These are phyloP conservation scores for Hipposideros larvatus DNA, from an alignment of 2,797 vertebrate genomes.

Conservation along the genomic window DNA sequence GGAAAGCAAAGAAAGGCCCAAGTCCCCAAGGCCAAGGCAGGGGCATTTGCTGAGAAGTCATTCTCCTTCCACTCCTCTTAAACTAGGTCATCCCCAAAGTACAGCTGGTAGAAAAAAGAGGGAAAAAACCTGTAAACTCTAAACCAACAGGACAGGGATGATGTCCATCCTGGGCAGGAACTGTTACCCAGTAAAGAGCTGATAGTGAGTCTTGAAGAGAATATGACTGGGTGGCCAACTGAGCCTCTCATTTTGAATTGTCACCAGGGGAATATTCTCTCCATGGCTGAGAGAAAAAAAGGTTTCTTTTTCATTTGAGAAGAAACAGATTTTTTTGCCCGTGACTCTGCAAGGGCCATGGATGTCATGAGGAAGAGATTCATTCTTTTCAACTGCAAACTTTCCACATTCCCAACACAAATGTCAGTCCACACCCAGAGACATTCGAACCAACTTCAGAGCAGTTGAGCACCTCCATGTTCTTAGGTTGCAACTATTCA, in stretches of 20 bases:
- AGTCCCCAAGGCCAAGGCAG: neutral
- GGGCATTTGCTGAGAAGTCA: neutral
- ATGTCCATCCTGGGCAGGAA: neutral
- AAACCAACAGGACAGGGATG: neutral
- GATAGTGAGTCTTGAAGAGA: neutral
- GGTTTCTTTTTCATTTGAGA: conserved; percentile 63
- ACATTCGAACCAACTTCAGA: conserved; percentile 56
- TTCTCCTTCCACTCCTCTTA: neutral
- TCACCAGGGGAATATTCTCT: conserved; percentile 56
- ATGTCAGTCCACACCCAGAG: conserved; percentile 8
- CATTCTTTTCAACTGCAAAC: conserved; percentile 55
- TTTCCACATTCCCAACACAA: conserved; percentile 46
- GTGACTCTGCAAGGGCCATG: conserved; percentile 30
- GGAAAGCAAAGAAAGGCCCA: conserved; percentile 7
- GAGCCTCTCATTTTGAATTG: conserved; percentile 12
- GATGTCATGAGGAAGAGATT: conserved; percentile 47
- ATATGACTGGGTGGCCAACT: neutral
- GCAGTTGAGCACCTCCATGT: neutral
- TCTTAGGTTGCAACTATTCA: conserved; percentile 61
- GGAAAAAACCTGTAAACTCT: neutral
- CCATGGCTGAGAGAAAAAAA: conserved; percentile 35
- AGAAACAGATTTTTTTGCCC: conserved; percentile 67
- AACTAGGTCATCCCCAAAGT: neutral
- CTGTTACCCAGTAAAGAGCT: neutral
- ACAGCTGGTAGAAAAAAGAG: neutral